Base-by-base conservation (phyloP, 2,888 invertebrate genomes). In the Operophtera brumata region DNA sequence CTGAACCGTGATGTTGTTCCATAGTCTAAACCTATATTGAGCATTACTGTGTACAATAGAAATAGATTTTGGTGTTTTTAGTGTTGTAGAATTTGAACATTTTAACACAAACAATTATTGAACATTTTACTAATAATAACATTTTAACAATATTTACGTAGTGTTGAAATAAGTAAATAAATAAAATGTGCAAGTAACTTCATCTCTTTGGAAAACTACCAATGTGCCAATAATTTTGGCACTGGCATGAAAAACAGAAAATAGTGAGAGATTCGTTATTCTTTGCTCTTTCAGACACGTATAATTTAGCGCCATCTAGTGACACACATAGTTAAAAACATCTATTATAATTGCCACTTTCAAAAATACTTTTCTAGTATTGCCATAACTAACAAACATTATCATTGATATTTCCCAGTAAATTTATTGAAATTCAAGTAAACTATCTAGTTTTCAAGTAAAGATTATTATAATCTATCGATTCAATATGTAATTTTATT, bases 251-350 rank as follows among this genome's bases (percentile, higher is more conserved):
- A 43, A 26, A 1, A 14, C 6, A 43, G 12, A 6, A 20, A 1
- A 25, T 10, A 10, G 25, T 5, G 25, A 39, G 39, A 20, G 39
- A n/a, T 1, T 8, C 5, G 10, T 39, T 5, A 8, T 36, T 13
- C 20, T n/a, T 20, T 9, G 10, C 41, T 49, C 54, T 36, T 39
- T 49, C 26, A 9, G 5, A 6, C n/a, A 9, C 10, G n/a, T 30
- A 26, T 10, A 12, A 3, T 26, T 13, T 1, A 59, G 34, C 55
- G 70, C 62, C 73, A 71, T 70, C 80, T 80, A 54, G 54, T 44
- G 51, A 2, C 10, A 11, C 2, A 5, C 10, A 3, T 3, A 5
- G 3, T 2, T 40, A 49, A 26, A 7, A 6, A 11, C 4, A 20
- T 0, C 0, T 5, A 10, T 40, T 41, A 0, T 41, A 0, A 43